A percentile compares a stretch with the other conserved stretches of the same genome.
phyloP scores from a whole-genome alignment of 2,888 invertebrate genomes.

The Dynastes tityus region DNA sequence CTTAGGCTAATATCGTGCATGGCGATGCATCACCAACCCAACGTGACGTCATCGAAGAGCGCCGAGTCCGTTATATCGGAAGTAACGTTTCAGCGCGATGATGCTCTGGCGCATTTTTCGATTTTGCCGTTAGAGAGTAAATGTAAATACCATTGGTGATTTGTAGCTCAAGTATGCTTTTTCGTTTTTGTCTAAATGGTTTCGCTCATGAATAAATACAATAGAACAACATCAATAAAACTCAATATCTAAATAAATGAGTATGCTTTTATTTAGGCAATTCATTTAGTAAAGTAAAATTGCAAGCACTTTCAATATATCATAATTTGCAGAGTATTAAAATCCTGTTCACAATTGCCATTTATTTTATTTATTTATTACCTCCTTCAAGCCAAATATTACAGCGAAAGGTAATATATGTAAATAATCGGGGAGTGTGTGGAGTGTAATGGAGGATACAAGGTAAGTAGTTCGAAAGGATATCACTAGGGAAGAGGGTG shows the following conservation, averaged over 20 bases:
- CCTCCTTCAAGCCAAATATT: constrained; percentile 51
- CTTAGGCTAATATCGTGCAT: too few relatives aligned
- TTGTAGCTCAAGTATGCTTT: too few relatives aligned
- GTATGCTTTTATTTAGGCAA: constrained; percentile 63
- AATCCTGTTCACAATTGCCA: constrained; percentile 54
- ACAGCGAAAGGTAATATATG: constrained; percentile 52
- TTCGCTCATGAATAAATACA: too few relatives aligned
- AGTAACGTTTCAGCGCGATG: too few relatives aligned
- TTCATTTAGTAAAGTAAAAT: constrained; percentile 60
- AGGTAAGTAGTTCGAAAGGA: neutral
- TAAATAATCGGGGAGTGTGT: constrained; percentile 13
- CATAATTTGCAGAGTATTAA: constrained; percentile 57
- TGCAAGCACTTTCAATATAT: constrained; percentile 56
- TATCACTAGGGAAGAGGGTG: neutral
- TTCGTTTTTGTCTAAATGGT: too few relatives aligned
- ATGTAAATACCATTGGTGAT: too few relatives aligned
- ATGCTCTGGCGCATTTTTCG: too few relatives aligned
- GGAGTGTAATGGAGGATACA: neutral
- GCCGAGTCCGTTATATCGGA: too few relatives aligned
- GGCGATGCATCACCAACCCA: too few relatives aligned
- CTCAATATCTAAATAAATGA: constrained; percentile 59
- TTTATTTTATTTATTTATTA: constrained; percentile 51
- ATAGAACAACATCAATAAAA: constrained; percentile 32
- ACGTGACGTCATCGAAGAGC: too few relatives aligned
- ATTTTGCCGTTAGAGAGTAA: too few relatives aligned